Percentiles rank a stretch among this genome's conserved stretches.
Conservation (phyloP, 2,113 vertebrate species). For the Cheirogaleus medius region DNA sequence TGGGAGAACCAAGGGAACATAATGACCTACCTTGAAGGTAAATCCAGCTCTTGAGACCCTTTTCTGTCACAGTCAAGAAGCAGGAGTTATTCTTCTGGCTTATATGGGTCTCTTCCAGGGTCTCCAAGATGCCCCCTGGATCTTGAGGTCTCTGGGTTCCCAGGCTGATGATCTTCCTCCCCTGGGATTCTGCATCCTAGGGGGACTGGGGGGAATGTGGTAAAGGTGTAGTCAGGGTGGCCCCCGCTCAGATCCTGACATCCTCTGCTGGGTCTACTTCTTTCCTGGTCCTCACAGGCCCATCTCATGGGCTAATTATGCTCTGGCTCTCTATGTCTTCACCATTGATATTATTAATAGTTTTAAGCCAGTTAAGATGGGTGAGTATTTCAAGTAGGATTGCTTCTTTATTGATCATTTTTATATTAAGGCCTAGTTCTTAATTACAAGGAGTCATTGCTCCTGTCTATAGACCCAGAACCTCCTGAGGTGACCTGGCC, state of each 20-base stretch:
- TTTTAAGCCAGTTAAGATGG: conserved; percentile 37
- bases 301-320: background rate
- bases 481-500: background rate
- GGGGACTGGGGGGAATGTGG: no score
- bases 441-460: background rate
- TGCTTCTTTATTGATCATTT: background rate
- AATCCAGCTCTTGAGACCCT: background rate
- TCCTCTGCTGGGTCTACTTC: background rate
- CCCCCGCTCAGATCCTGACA: background rate
- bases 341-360: background rate
- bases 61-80: background rate
- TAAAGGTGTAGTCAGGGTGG: background rate
- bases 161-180: no score
- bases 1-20: background rate
- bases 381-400: conserved; percentile 15
- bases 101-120: background rate
- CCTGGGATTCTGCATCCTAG: accelerated
- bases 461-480: background rate
- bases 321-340: background rate
- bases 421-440: background rate
- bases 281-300: background rate
- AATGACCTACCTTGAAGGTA: background rate
- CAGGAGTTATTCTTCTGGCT: background rate
- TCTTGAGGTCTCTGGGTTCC: background rate
- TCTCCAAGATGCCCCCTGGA: background rate